Evolutionary conservation across 2,113 vertebrate genomes (phyloP).

Genomic region (Coturnix japonica): DNA sequence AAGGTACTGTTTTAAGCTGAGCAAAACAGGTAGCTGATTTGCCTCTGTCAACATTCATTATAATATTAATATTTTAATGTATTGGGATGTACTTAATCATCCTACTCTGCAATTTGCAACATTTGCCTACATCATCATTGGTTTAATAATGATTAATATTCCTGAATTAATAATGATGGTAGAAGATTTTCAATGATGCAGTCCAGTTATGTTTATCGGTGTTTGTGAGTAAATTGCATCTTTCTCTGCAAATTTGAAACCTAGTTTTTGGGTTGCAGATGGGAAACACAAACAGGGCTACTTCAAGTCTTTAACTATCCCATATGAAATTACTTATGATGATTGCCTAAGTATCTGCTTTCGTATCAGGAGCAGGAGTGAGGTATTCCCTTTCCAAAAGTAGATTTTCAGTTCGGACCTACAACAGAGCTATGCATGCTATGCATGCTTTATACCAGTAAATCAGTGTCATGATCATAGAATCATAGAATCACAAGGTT

Average conservation of each 20-base stretch:
- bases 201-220: not conserved
- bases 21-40: conserved; percentile 12
- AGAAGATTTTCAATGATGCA: not conserved
- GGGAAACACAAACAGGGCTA: not conserved
- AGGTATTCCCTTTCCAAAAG: not conserved
- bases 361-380: not conserved
- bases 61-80: not conserved
- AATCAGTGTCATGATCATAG: not conserved
- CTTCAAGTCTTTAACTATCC: not conserved
- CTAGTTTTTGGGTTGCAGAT: not conserved
- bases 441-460: not conserved
- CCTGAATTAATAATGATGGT: not conserved
- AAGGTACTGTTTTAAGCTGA: not conserved
- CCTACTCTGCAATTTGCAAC: not conserved
- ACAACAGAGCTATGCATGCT: not conserved
- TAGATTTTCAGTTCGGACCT: not conserved
- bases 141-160: too few species aligned
- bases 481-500: too few species aligned
- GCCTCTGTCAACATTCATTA: not conserved
- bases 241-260: not conserved
- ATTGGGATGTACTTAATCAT: not conserved
- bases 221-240: not conserved
- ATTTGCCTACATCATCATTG: not conserved
- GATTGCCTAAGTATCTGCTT: not conserved
- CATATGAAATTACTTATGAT: not conserved